phyloP scores from a whole-genome alignment of 2,888 invertebrate genomes.

The Andrena bucephala region DNA sequence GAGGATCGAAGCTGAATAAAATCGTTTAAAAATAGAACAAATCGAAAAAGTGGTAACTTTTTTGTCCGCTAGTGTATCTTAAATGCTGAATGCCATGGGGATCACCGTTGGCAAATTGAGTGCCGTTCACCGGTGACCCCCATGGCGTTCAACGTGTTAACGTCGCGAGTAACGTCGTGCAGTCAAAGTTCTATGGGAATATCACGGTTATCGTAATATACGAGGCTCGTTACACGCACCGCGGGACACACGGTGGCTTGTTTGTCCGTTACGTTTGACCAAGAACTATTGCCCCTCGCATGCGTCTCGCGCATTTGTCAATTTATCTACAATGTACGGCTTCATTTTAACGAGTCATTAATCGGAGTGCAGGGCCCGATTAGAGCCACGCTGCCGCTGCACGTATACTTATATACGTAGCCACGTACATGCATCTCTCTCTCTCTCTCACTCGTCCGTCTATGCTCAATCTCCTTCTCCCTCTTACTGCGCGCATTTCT shows the following conservation, averaged over 20 bases:
- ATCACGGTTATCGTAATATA: slow-evolving; percentile 5
- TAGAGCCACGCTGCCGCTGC: slow-evolving; percentile 41
- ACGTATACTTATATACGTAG: slow-evolving; percentile 18
- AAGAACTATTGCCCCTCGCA: slow-evolving; percentile 77
- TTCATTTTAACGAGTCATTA: slow-evolving; percentile 68
- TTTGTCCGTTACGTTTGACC: slow-evolving; percentile 71
- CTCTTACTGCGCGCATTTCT: background rate
- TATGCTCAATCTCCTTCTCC: background rate
- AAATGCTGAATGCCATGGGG: no score
- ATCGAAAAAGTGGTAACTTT: no score
- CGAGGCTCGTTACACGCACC: slow-evolving; percentile 27
- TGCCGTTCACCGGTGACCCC: no score
- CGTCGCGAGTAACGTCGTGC: background rate
- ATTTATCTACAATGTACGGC: slow-evolving; percentile 76
- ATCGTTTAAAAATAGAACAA: no score
- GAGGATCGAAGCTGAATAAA: no score
- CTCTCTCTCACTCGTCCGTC: background rate
- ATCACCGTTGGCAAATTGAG: no score
- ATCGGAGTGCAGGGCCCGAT: slow-evolving; percentile 65
- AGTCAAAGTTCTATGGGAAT: background rate
- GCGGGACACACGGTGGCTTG: slow-evolving; percentile 60
- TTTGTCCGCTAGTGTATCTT: no score
- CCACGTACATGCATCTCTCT: background rate
- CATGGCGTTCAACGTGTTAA: background rate
- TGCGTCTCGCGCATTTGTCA: slow-evolving; percentile 72